phyloP scores from a whole-genome alignment of 2,113 vertebrate genomes.

The Toxostoma redivivum region DNA sequence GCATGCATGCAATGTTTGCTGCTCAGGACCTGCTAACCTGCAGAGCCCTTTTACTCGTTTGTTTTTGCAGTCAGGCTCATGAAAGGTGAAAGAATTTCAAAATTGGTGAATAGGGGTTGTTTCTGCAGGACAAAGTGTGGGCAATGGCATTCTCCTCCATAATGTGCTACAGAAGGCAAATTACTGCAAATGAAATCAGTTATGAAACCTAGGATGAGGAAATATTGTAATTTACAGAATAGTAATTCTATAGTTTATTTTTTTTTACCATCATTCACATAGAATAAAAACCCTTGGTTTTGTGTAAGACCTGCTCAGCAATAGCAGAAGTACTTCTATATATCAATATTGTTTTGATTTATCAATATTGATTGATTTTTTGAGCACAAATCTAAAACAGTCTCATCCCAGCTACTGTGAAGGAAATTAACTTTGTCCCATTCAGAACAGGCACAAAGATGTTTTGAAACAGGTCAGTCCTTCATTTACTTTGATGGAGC shows the following conservation, averaged over 20 bases:
- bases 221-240: neutral
- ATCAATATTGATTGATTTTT: no score
- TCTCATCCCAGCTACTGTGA: neutral
- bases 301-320: neutral
- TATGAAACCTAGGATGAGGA: neutral
- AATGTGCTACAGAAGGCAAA: neutral
- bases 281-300: neutral
- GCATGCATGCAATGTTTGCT: no score
- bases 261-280: neutral
- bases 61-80: neutral
- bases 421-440: neutral
- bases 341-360: neutral
- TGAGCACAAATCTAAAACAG: neutral
- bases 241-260: neutral
- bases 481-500: neutral
- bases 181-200: neutral
- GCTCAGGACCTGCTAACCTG: no score
- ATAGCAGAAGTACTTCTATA: neutral
- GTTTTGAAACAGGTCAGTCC: neutral
- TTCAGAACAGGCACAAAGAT: neutral
- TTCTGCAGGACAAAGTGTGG: neutral
- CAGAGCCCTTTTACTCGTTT: neutral
- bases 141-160: neutral
- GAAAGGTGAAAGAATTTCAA: neutral
- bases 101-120: neutral